Evolutionary conservation across 2,888 invertebrate species (phyloP).

Genomic region (Ochropleura leucogaster): DNA sequence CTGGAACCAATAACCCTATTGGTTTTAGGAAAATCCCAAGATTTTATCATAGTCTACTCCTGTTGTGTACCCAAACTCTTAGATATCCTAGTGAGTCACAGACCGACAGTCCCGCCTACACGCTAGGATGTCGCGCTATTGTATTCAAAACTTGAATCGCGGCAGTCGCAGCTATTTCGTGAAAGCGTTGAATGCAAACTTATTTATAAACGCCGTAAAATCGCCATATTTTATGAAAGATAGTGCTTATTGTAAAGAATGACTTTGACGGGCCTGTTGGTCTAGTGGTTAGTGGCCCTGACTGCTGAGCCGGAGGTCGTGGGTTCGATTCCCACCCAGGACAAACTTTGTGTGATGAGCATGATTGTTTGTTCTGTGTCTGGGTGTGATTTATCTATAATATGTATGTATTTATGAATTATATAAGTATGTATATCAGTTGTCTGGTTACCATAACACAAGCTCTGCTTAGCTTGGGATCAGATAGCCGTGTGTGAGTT

Average conservation of each 20-base stretch:
- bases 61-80: constrained; percentile 39
- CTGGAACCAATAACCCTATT: not conserved
- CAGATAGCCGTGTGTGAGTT: too few relatives aligned
- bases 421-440: too few relatives aligned
- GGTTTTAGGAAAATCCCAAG: constrained; percentile 11
- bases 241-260: constrained; percentile 50
- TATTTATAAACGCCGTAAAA: constrained; percentile 60
- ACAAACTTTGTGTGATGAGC: too few relatives aligned
- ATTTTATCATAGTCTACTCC: not conserved
- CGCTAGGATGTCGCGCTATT: constrained; percentile 64
- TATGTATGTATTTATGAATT: too few relatives aligned
- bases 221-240: constrained; percentile 55
- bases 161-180: constrained; percentile 63
- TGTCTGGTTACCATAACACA: too few relatives aligned
- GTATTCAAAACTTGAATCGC: constrained; percentile 68
- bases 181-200: constrained; percentile 67
- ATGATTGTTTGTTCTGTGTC: too few relatives aligned
- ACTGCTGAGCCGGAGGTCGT: too few relatives aligned
- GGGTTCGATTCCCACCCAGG: too few relatives aligned
- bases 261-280: too few relatives aligned
- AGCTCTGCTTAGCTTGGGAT: too few relatives aligned
- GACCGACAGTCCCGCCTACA: constrained; percentile 61
- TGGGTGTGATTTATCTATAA: too few relatives aligned
- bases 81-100: constrained; percentile 62
- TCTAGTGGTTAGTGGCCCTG: too few relatives aligned